A percentile compares a stretch with the other conserved stretches of the same genome.
Evolutionary conservation across 2,888 invertebrate genomes (phyloP).

Genomic region (Prosapia bicincta): DNA sequence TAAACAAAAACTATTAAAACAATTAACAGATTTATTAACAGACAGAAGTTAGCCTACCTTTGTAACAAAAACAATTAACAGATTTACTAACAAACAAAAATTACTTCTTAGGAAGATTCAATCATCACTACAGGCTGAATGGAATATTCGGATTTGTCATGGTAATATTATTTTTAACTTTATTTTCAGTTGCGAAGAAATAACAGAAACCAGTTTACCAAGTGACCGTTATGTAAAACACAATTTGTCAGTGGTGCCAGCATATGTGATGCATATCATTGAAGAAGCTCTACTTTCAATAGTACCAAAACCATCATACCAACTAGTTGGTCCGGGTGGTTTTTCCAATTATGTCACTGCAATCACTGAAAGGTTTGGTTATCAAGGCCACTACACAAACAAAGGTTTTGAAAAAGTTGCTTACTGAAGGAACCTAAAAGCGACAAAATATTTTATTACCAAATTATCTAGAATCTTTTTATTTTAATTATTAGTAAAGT

Average conservation of each 20-base stretch:
- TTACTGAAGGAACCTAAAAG: background rate
- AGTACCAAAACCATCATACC: constrained; percentile 38
- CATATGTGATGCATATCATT: constrained; percentile 57
- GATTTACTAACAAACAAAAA: no score
- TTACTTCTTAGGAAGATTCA: no score
- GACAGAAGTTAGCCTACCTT: no score
- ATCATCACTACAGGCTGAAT: no score
- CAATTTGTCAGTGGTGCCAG: constrained; percentile 51
- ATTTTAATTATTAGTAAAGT: no score
- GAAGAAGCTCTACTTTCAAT: constrained; percentile 55
- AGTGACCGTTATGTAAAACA: constrained; percentile 36
- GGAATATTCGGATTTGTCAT: no score
- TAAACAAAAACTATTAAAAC: no score
- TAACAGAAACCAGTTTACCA: constrained; percentile 10
- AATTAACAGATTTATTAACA: no score
- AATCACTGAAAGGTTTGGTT: constrained; percentile 23
- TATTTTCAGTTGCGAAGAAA: constrained; percentile 12
- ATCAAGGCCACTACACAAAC: constrained; percentile 19
- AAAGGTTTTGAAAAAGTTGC: background rate
- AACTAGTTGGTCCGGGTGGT: constrained; percentile 37
- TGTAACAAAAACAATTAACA: no score
- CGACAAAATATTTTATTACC: no score
- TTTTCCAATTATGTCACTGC: constrained; percentile 32
- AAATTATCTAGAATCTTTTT: no score
- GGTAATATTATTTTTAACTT: background rate